Base-by-base conservation (phyloP, 2,797 vertebrate genomes). In the Hoplostethus mediterraneus region DNA sequence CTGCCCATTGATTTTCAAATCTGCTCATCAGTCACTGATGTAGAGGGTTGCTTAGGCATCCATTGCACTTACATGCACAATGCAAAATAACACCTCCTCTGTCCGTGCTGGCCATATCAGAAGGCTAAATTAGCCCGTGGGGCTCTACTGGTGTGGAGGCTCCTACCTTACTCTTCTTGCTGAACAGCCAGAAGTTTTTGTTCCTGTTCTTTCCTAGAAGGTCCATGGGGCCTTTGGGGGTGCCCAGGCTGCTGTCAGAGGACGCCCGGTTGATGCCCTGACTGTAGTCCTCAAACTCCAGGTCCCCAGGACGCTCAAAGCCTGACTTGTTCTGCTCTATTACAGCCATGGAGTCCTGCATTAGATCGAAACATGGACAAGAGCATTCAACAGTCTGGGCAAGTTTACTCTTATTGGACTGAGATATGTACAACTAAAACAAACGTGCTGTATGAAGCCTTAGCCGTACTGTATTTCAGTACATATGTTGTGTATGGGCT, bases 281-380 rank as follows among this genome's bases (percentile, higher is more conserved):
- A 84, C 97, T 97, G 91, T 95, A 97, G 89, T 97, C 97, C 81
- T 97, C 97, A 12, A 97, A 97, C 75, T 97, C 96, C 86, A 97
- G 60, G 36, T 97, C 96, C 1, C 94, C 94, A 0, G 96, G 97
- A 40, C 96, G 95, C 71, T 97, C 95, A 21, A 97, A 97, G 40
- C 97, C 97, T 0, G 97, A 97, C 83, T 97, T 97, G 88, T 97
- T 93, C 86, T 96, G 94, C 82, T 97, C 97, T 45, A 97, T 94
- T 55, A 97, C 86, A 71, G 93, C 90, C 87, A 95, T 75, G 17
- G 97, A 95, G 90, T 97, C 97, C 97, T 97, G 83, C 1, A 60
- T 53, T 61, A 21, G 44, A 85, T 40, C 7, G 14, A 54, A 21
- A 64, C 25, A 66, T 11, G 11, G 31, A 75, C 25, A 55, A 66